Evolutionary conservation across 2,797 vertebrate genomes (phyloP).

Genomic region (Erithacus rubecula): DNA sequence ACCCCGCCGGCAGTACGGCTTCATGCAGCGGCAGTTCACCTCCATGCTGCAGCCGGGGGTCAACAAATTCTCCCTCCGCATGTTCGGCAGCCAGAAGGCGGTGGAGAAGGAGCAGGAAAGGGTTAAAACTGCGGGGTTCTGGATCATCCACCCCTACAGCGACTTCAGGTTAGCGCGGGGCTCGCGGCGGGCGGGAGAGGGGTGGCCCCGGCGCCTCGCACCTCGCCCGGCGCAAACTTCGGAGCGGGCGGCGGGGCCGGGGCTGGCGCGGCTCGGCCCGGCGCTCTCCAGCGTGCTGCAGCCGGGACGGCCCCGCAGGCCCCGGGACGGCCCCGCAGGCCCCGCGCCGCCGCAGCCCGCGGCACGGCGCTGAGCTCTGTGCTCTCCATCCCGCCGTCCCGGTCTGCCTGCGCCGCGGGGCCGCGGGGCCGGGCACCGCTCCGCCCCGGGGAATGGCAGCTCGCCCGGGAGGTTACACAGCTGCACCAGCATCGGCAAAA

Average conservation of each 20-base stretch:
- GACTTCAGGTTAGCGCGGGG: constrained; percentile 93
- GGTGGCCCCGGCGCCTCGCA: not conserved
- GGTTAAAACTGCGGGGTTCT: constrained; percentile 97
- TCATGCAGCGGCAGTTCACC: constrained; percentile 97
- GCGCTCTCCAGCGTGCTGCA: constrained; percentile 43
- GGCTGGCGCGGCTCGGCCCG: not conserved
- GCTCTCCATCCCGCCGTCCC: not conserved
- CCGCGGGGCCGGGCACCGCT: not conserved
- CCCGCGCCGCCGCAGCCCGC: not conserved
- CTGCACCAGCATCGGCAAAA: not conserved
- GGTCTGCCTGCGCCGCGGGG: not conserved
- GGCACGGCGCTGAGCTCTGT: not conserved
- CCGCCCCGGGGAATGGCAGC: not conserved
- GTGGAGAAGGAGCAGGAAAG: constrained; percentile 98
- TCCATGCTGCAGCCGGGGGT: constrained; percentile 98
- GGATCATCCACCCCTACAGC: constrained; percentile 99
- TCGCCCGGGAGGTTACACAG: not conserved
- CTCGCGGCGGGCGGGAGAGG: constrained; percentile 74
- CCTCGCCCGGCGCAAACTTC: not conserved
- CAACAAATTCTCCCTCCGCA: constrained; percentile 99
- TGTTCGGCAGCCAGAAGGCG: constrained; percentile 98
- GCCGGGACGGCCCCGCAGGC: not conserved
- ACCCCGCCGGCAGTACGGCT: constrained; percentile 84
- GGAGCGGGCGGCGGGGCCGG: not conserved
- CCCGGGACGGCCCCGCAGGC: not conserved